phyloP scores from a whole-genome alignment of 2,888 invertebrate genomes.

The Apamea crenata region DNA sequence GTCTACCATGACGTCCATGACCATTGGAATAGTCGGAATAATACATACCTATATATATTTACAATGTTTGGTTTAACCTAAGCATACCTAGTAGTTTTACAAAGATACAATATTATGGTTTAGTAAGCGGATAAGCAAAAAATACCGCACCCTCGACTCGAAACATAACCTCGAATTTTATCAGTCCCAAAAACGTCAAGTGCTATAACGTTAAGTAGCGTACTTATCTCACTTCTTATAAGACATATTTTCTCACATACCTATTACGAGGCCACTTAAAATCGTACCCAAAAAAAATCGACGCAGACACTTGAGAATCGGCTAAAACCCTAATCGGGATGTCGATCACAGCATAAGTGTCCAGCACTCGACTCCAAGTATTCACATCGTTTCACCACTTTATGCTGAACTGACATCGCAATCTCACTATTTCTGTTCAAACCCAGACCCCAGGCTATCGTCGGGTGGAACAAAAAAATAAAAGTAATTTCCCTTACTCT shows the following conservation, averaged over 20 bases:
- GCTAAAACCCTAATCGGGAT: conserved; percentile 12
- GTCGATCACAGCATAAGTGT: conserved; percentile 21
- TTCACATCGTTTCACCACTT: conserved; percentile 33
- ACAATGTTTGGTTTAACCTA: background rate
- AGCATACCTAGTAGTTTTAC: background rate
- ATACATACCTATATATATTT: background rate
- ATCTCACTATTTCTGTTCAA: conserved; percentile 9
- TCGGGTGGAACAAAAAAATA: conserved; percentile 31
- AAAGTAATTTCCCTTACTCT: conserved; percentile 37
- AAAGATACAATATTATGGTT: background rate
- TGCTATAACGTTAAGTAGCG: background rate
- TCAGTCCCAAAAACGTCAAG: background rate
- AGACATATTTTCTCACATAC: conserved; percentile 8
- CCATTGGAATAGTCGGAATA: conserved; percentile 23
- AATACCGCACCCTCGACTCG: background rate
- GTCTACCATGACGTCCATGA: conserved; percentile 15
- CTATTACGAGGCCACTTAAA: background rate
- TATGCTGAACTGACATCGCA: conserved; percentile 3
- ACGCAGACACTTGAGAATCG: conserved; percentile 7
- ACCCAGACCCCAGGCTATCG: background rate
- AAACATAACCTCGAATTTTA: background rate
- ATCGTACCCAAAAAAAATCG: background rate
- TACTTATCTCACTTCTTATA: background rate
- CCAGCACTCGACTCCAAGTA: conserved; percentile 10
- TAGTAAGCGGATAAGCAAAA: background rate